Evolutionary conservation across 2,888 invertebrate species (phyloP).

Genomic region (Epinotia bilunana): DNA sequence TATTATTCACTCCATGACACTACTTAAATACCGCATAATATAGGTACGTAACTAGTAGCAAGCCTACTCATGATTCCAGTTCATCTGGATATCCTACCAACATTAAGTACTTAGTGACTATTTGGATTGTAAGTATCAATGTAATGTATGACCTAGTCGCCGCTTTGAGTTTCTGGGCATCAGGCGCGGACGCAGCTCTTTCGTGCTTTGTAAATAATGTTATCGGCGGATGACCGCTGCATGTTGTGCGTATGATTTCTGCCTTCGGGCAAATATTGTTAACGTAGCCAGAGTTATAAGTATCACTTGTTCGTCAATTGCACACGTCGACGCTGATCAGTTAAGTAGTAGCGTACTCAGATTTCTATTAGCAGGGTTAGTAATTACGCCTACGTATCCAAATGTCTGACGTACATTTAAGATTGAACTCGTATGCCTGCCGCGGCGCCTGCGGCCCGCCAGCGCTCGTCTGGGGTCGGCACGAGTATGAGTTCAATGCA

Average conservation of each 20-base stretch:
- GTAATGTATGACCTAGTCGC: neutral
- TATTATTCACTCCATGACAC: neutral
- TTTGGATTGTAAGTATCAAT: neutral
- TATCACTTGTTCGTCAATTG: constrained; percentile 84
- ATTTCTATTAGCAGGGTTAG: constrained; percentile 62
- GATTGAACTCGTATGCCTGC: constrained; percentile 60
- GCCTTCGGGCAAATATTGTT: constrained; percentile 78
- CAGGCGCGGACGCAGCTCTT: constrained; percentile 34
- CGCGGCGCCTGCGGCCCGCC: neutral
- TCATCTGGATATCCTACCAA: neutral
- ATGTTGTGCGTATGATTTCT: constrained; percentile 70
- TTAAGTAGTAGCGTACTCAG: constrained; percentile 72
- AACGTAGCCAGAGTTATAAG: constrained; percentile 79
- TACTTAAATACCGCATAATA: too few species aligned
- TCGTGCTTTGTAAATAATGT: constrained; percentile 69
- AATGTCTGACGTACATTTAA: constrained; percentile 48
- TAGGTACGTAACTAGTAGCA: neutral
- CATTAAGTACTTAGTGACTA: neutral
- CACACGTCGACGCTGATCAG: constrained; percentile 79
- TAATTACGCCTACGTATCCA: constrained; percentile 60
- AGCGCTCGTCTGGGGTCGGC: constrained; percentile 45
- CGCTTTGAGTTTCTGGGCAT: neutral
- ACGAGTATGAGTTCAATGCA: constrained; percentile 59
- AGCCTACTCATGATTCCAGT: neutral
- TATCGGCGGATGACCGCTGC: constrained; percentile 61